Evolutionary conservation across 1,140 invertebrate species (phyloP).

Genomic region (Drosophila jambulina): DNA sequence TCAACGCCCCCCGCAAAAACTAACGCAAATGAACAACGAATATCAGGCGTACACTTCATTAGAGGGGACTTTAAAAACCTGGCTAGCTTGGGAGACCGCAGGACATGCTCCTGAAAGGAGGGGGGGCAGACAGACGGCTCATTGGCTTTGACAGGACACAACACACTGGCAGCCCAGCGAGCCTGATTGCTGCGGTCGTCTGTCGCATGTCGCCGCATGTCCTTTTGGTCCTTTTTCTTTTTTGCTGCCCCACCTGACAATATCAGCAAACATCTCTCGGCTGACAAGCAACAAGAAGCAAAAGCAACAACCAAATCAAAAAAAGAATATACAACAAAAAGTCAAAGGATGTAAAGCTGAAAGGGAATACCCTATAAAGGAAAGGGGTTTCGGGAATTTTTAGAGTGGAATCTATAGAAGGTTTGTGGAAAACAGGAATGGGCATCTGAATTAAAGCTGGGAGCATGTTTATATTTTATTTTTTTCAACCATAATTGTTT

Average conservation of each 20-base stretch:
- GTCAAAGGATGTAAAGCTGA: background rate
- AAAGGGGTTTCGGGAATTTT: too few relatives aligned
- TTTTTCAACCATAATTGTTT: background rate
- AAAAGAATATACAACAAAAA: background rate
- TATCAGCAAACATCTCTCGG: constrained; percentile 60
- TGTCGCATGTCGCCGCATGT: constrained; percentile 21
- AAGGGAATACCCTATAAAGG: background rate
- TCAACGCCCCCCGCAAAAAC: constrained; percentile 15
- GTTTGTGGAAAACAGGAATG: background rate
- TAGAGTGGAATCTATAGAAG: too few relatives aligned
- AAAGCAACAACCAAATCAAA: constrained; percentile 24
- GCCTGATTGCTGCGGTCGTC: constrained; percentile 53
- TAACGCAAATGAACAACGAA: constrained; percentile 55
- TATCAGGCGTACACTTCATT: constrained; percentile 56
- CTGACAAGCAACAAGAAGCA: constrained; percentile 23
- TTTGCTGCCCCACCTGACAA: constrained; percentile 36
- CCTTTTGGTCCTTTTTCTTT: constrained; percentile 8
- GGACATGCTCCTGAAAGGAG: constrained; percentile 18
- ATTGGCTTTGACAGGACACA: constrained; percentile 50
- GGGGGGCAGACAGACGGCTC: constrained; percentile 20
- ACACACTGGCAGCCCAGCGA: constrained; percentile 21
- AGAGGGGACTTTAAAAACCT: constrained; percentile 50
- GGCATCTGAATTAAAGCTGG: too few relatives aligned
- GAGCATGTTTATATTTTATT: background rate
- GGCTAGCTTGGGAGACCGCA: constrained; percentile 15